Conservation (phyloP, 2,797 vertebrate species). For the Siniperca undulata region DNA sequence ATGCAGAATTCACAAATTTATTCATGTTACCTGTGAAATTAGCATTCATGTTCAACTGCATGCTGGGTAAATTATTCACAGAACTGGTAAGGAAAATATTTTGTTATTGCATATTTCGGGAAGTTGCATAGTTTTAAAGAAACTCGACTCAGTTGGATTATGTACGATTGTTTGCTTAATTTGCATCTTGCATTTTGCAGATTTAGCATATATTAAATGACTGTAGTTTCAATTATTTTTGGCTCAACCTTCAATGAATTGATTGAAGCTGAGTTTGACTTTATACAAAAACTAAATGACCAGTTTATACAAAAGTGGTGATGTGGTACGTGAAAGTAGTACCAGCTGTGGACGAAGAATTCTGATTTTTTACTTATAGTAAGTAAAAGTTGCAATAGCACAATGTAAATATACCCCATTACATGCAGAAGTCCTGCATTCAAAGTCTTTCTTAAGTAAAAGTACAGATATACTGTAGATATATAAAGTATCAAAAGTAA, state of each 20-base stretch:
- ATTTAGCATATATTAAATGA: conserved; percentile 13
- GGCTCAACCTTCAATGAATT: background rate
- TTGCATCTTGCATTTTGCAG: conserved; percentile 13
- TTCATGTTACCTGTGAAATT: conserved; percentile 4
- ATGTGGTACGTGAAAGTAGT: no score
- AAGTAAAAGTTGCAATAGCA: background rate
- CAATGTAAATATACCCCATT: background rate
- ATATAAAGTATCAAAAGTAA: background rate
- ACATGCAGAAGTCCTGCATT: background rate
- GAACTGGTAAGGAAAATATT: background rate
- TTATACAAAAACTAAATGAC: background rate
- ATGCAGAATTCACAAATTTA: background rate
- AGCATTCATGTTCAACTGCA: conserved; percentile 1
- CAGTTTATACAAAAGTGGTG: background rate
- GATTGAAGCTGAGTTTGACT: background rate
- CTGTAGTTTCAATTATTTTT: background rate
- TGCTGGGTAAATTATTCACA: conserved; percentile 19
- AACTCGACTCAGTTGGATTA: background rate
- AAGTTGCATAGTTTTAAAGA: background rate
- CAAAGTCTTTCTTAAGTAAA: background rate
- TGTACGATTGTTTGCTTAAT: conserved; percentile 10
- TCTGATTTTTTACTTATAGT: background rate
- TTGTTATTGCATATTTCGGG: background rate
- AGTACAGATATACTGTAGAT: background rate
- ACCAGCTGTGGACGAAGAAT: no score